Percentiles rank a stretch among this genome's conserved stretches.
phyloP scores from a whole-genome alignment of 2,797 vertebrate genomes.

The Tinamus major region DNA sequence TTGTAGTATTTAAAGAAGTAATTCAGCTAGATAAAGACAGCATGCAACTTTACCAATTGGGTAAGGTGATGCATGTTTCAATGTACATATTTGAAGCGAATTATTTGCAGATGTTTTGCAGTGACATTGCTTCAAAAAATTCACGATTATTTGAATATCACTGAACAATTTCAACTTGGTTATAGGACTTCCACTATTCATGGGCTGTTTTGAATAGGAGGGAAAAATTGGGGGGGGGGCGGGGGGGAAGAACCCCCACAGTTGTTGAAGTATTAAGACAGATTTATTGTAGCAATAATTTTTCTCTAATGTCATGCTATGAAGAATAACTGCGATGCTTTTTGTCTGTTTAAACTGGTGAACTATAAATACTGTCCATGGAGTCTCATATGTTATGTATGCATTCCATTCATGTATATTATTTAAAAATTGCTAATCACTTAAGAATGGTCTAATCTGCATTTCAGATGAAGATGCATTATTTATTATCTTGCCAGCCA shows the following conservation, averaged over 20 bases:
- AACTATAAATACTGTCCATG: neutral
- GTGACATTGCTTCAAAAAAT: neutral
- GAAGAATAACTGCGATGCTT: neutral
- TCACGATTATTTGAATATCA: neutral
- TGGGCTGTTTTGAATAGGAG: neutral
- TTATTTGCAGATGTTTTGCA: neutral
- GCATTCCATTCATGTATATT: neutral
- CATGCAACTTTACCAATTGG: neutral
- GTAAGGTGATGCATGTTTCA: neutral
- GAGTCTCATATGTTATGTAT: neutral
- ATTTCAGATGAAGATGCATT: conserved; percentile 7
- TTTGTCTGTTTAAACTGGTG: neutral
- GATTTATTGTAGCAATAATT: neutral
- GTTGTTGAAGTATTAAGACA: neutral
- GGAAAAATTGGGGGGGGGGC: neutral
- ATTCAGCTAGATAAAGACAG: neutral
- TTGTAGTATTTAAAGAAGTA: neutral
- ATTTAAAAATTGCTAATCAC: conserved; percentile 41
- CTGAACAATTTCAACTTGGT: neutral
- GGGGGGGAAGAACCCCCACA: neutral
- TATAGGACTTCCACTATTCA: neutral
- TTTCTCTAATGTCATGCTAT: neutral
- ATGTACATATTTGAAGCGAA: neutral
- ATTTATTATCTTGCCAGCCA: conserved; percentile 44
- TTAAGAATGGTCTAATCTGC: conserved; percentile 5